Base-by-base conservation (phyloP, 37 sponge, comb jelly and placozoan genomes). In the Hormiphora californensis region DNA sequence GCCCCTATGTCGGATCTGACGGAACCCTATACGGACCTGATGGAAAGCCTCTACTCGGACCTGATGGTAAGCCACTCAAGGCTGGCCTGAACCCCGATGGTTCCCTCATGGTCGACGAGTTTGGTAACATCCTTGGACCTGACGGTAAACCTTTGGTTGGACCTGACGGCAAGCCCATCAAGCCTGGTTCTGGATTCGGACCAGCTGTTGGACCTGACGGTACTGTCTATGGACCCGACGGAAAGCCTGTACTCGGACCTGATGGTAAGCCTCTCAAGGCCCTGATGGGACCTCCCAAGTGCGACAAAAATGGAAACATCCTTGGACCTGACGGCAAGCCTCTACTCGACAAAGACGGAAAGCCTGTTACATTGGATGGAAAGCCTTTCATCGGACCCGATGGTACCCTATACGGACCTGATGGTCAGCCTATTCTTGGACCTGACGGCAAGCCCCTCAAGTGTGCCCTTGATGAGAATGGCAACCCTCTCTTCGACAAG, bases 291-390 rank as follows among this genome's bases (percentile, higher is more conserved):
- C n/a, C n/a, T 15, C 81, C 81, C 27, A 40, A 39, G 23, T 43
- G 30, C 23, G 81, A 73, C 44, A 73, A 73, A 73, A 28, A 73
- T 41, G 81, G 81, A 1, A 73, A 73, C 27, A 1, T 73, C 46
- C 81, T 73, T 41, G 81, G 81, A 73, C 81, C 81, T 73, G 81
- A 73, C 43, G 81, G 81, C 12, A 73, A 73, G 81, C 81, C 81
- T 11, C 28, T 73, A 19, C 23, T 43, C 28, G 81, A 73, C 81
- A 73, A 73, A 41, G 38, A 73, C 23, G 81, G 81, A n/a, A 73
- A 73, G 2, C 81, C 81, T 36, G 81, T 73, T 11, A 25, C 81
- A 73, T 21, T 0, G 23, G 46, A 73, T 40, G 81, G 81, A 32
- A 73, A 73, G 46, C 81, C 81, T 27, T 73, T n/a, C 81, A 73